Evolutionary conservation across 2,888 invertebrate genomes (phyloP).

Genomic region (Parnassius smintheus): DNA sequence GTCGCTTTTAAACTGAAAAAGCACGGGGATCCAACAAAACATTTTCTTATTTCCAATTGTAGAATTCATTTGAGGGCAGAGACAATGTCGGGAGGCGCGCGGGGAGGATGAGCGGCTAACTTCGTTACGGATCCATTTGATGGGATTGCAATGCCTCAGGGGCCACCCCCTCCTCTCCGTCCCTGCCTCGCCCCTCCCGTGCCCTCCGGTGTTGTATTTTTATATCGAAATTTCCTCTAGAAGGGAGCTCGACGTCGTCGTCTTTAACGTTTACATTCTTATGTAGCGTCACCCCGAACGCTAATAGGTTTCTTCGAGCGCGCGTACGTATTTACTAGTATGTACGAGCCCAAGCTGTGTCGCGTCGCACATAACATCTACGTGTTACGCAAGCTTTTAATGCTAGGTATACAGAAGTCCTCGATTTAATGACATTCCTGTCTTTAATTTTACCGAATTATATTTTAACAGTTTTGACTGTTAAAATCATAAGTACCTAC

Average conservation of each 20-base stretch:
- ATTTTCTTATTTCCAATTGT: conserved; percentile 82
- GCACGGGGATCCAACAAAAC: conserved; percentile 78
- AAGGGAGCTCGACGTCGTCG: conserved; percentile 71
- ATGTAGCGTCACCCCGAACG: conserved; percentile 77
- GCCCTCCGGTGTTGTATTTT: conserved; percentile 72
- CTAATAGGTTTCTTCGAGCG: conserved; percentile 72
- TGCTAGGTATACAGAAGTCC: conserved; percentile 59
- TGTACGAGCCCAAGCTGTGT: conserved; percentile 22
- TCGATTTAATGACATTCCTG: conserved; percentile 63
- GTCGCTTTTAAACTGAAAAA: conserved; percentile 77
- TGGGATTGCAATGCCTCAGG: conserved; percentile 85
- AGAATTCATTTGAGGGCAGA: conserved; percentile 82
- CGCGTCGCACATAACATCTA: conserved; percentile 35
- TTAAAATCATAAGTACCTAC: no score
- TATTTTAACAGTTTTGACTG: no score
- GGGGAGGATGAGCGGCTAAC: conserved; percentile 84
- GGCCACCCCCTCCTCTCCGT: conserved; percentile 57
- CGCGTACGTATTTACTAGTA: conserved; percentile 37
- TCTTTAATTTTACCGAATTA: conserved; percentile 54
- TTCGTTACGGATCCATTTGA: conserved; percentile 90
- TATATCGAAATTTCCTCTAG: conserved; percentile 80
- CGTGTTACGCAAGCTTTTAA: conserved; percentile 35
- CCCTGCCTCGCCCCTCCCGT: conserved; percentile 45
- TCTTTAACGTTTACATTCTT: conserved; percentile 82
- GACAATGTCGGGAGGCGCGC: conserved; percentile 79